Evolutionary conservation across 2,113 vertebrate species (phyloP), one percentile per base, ranked within the genome.

Genomic region (Sisor rabdophorus): DNA sequence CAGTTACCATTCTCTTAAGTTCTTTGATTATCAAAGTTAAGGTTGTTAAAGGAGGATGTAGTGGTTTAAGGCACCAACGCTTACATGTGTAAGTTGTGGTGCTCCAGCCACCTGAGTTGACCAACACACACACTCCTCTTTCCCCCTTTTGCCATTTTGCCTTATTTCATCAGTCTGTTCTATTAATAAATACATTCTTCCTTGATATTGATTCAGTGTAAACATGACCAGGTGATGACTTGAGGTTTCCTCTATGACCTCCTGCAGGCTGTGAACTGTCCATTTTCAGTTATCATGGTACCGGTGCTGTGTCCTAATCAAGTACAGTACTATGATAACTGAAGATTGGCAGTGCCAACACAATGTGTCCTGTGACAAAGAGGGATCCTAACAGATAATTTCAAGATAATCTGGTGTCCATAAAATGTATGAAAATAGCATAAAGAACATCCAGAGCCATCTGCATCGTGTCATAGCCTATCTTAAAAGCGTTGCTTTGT

Each of bases 261-360:
- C 36, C 52, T 8, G 15, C n/a, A 60, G 79, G 80, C 79, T 75
- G 60, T 97, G 96, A 98, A 97, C 96, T 98, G 96, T 92, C 95
- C 97, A 98, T 98, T 95, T 99, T 96, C 97, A 95, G 97, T 97
- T 99, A 98, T 99, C 97, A 99, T 96, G 95, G 97, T 98, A 97
- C 97, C 95, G 95, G 92, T 98, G 96, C 97, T 98, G 96, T 98
- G 92, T 98, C 82, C 84, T 83, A 92, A 88, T 95, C 94, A 94
- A 94, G 97, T 99, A 99, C 97, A 99, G 97, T 99, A 99, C 96
- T 99, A 97, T 98, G 96, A 99, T 99, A 99, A 98, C 95, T 99
- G 97, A 98, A 99, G 95, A 97, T 97, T 99, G 97, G 92, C 94
- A 89, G 96, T 96, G 95, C 94, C 95, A 95, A 95, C 95, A 88